Base-by-base conservation (phyloP, 53 echinoderm and acorn worm genomes). In the Temnopleurus reevesii region DNA sequence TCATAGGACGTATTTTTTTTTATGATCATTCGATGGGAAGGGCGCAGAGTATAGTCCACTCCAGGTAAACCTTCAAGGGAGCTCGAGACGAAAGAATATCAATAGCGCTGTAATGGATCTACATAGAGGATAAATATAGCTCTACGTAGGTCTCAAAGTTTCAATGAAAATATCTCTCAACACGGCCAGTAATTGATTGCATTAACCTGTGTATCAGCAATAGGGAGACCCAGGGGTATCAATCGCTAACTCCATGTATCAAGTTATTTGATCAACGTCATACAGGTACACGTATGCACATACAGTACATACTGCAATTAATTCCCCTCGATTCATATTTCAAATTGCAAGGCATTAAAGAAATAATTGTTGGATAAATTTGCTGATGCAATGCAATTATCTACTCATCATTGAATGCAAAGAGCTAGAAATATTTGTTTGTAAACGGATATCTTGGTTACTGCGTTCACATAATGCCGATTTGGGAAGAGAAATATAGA, bases 241-340 rank as follows among this genome's bases (percentile, higher is more conserved):
- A 71, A 8, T 71, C 71, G 38, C 41, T 71, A 71, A 43, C 38
- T 41, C 41, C 2, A 21, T 23, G 41, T 71, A 71, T 71, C 71
- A 71, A 71, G 71, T 43, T 71, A 71, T 71, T 71, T 71, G 71
- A 71, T 71, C 71, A 71, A 71, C 71, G 41, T 71, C 71, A 38
- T 71, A 71, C 7, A 38, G 41, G 36, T 71, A n/a, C 41, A n/a
- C 10, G 38, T 41, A 71, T 41, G 31, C 33, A 49, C 10, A 49
- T 49, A 12, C 12, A 13, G 0, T 33, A 7, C 19, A 71, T 19
- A 21, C 64, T 71, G 21, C 71, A 71, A 71, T 34, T 41, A 38
- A 71, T 38, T 71, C 9, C 71, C 43, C 41, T 1, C 12, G 38
- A 41, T 41, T 38, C 41, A 36, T 8, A 19, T 8, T 7, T 71